A percentile compares a stretch with the other conserved stretches of the same genome.
These are phyloP conservation scores for Solenopsis invicta DNA, from an alignment of 1,140 invertebrate genomes.

Conservation along the genomic window DNA sequence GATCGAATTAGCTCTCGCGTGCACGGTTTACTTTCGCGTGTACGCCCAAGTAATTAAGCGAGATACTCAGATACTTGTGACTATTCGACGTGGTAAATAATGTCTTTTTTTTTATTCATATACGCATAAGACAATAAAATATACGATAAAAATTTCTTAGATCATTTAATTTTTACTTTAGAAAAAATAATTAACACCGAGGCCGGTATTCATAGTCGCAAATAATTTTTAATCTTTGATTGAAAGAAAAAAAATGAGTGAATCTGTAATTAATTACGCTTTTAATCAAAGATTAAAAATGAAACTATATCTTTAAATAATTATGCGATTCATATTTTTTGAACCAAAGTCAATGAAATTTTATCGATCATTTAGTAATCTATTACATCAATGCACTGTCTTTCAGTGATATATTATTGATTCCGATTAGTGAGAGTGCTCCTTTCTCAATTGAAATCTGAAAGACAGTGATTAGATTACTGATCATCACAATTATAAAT, in stretches of 20 bases:
- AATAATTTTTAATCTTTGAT: too few relatives aligned
- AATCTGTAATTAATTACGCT: too few relatives aligned
- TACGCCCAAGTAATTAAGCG: constrained; percentile 47
- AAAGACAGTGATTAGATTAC: too few relatives aligned
- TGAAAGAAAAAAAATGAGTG: too few relatives aligned
- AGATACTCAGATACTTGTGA: constrained; percentile 4
- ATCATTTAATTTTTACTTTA: not conserved
- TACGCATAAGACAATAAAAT: not conserved
- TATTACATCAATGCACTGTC: too few relatives aligned
- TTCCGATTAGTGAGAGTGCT: too few relatives aligned
- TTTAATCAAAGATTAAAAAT: too few relatives aligned
- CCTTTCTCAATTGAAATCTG: too few relatives aligned
- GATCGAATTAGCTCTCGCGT: constrained; percentile 53
- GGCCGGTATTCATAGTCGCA: not conserved
- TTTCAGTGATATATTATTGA: too few relatives aligned
- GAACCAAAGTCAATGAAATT: too few relatives aligned
- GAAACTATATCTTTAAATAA: not conserved
- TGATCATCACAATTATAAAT: too few relatives aligned
- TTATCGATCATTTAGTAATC: too few relatives aligned
- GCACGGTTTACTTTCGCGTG: constrained; percentile 49
- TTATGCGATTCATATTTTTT: not conserved
- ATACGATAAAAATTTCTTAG: not conserved
- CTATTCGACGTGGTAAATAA: constrained; percentile 20
- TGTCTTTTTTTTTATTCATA: constrained; percentile 15
- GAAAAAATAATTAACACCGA: not conserved